These are phyloP conservation scores for Loxodonta africana DNA, from an alignment of 2,113 vertebrate genomes.

Conservation along the genomic window DNA sequence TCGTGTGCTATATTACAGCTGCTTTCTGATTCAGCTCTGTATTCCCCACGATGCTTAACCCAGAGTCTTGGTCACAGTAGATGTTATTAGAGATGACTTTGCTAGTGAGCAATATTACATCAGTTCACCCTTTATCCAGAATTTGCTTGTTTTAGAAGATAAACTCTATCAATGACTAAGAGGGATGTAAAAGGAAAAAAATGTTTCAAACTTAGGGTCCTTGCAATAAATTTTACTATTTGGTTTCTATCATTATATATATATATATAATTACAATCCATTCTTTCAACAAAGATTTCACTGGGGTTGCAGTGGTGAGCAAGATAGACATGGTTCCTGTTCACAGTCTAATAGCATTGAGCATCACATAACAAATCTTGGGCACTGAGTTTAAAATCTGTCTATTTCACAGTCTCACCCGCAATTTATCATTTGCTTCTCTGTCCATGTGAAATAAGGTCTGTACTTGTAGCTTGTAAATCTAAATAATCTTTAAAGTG, in stretches of 20 bases:
- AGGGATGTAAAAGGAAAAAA: background rate
- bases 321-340: background rate
- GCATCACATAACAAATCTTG: background rate
- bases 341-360: background rate
- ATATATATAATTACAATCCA: background rate
- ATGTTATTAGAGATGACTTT: background rate
- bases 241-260: background rate
- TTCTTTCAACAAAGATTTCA: background rate
- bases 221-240: background rate
- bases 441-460: conserved; percentile 40
- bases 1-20: background rate
- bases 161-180: background rate
- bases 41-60: background rate
- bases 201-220: background rate
- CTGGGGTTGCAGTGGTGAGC: background rate
- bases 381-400: background rate
- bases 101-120: background rate
- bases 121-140: background rate
- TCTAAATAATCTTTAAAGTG: conserved; percentile 58
- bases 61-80: background rate
- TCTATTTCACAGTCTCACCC: conserved; percentile 50
- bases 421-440: background rate
- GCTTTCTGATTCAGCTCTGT: background rate
- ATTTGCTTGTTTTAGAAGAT: conserved; percentile 50
- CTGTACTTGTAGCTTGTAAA: conserved; percentile 27